Base-by-base conservation (phyloP, 2,888 invertebrate genomes). In the Pterostichus madidus region DNA sequence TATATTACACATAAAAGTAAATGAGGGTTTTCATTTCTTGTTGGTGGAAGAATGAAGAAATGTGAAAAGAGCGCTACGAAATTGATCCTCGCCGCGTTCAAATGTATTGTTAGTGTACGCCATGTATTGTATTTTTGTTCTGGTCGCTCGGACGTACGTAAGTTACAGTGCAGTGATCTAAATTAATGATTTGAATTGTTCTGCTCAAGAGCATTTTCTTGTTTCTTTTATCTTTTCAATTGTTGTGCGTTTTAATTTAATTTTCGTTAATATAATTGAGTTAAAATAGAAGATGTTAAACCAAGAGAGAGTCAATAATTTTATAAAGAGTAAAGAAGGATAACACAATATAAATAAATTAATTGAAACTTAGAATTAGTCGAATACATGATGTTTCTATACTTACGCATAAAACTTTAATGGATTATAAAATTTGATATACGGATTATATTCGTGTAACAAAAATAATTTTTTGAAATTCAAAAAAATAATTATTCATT, bases 181-280 rank as follows among this genome's bases (percentile, higher is more conserved):
- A 77, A 77, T 77, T 77, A 56, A 77, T 77, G 77, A 77, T 77
- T 77, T 77, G 56, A 77, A 77, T 77, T 77, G 77, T 77, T 39
- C 77, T 56, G 77, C 77, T 35, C 56, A 77, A 77, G 77, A 56
- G 77, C 77, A 77, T 77, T 77, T 77, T 77, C 77, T 77, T 77
- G 77, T 77, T 77, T 39, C 56, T 56, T 77, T 56, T 77, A 77
- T 56, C 77, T 56, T 56, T 77, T 39, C 56, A 56, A 39, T 56
- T 39, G 77, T 35, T 39, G 77, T 53, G 56, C 32, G 77, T 77
- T 77, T 77, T 77, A 77, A 77, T 77, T 77, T 56, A 53, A 77
- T 77, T 77, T 77, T 56, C 77, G 31, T 77, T 77, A 77, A 75
- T 75, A 53, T 52, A 49, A 77, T 77, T 77, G 53, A 53, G 53